Conservation (phyloP, 2,113 vertebrate genomes). For the Corythornis madagascariensis region DNA sequence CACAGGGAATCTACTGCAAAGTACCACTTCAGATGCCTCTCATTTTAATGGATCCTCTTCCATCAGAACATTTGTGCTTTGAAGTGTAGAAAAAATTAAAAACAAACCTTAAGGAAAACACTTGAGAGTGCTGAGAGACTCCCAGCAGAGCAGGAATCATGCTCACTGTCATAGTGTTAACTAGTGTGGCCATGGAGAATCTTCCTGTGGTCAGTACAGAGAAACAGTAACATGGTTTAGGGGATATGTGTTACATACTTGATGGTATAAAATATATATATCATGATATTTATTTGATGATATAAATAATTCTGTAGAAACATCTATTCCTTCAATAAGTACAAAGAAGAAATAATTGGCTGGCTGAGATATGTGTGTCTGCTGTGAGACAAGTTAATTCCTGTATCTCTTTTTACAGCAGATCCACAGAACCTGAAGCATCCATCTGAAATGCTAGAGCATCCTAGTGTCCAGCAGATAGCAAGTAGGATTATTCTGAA, state of each 20-base stretch:
- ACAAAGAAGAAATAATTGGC: neutral
- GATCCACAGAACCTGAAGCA: neutral
- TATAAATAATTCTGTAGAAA: neutral
- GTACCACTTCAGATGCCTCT: neutral
- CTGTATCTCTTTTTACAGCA: neutral
- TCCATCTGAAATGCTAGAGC: neutral
- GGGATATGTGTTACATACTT: neutral
- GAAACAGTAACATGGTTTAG: neutral
- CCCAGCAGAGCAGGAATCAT: neutral
- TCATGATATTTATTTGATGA: neutral
- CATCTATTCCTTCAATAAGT: neutral
- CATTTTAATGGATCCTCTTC: neutral
- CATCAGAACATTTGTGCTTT: neutral
- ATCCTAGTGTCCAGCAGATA: neutral
- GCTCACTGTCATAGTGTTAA: neutral
- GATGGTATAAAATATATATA: too few species aligned
- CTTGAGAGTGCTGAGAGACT: neutral
- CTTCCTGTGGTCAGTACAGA: neutral
- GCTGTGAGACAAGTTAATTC: neutral
- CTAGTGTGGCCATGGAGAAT: neutral
- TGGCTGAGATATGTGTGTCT: neutral
- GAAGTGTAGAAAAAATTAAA: neutral
- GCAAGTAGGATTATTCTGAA: neutral
- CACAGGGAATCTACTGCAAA: neutral
- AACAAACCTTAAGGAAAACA: neutral